Base-by-base conservation (phyloP, 2,888 invertebrate species). In the Lasioglossum marginatum region DNA sequence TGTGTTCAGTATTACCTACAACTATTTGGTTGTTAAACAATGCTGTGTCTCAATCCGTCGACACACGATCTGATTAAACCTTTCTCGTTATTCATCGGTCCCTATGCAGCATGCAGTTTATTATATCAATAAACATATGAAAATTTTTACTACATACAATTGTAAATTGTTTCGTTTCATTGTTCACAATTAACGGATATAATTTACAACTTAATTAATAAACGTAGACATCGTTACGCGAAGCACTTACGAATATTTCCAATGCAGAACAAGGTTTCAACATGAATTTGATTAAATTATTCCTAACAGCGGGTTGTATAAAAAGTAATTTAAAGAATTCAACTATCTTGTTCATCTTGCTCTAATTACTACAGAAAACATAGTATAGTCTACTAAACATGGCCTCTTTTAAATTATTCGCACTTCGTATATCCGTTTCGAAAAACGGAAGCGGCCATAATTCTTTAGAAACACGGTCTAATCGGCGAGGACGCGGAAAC, bases 31-130 rank as follows among this genome's bases (percentile, higher is more conserved):
- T 10, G 10, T 1, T 2, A 31, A 63, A 16, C 31, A 6, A 23
- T 37, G 19, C 12, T 3, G 19, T n/a, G 23, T 19, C 16, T 52
- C 52, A 23, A 19, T 57, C 83, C 83, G 83, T 48, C 83, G 82
- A 81, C 23, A 40, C 43, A n/a, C 57, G 52, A 45, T 31, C 52
- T 14, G 71, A 4, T 4, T 71, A 23, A 23, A 60, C 16, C 14
- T 16, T 60, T 14, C 27, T 60, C 27, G 31, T 16, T 31, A 57
- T 60, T 60, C 60, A 5, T 60, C 14, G n/a, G n/a, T n/a, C 3
- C n/a, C n/a, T 12, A 23, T 4, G n/a, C 23, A 27, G 12, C 4
- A 23, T 4, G n/a, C 23, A 27, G 12, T 57, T 27, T 57, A 57
- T 57, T 12, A 27, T n/a, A 57, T n/a, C 60, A 10, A 60, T 19